Evolutionary conservation across 1,140 invertebrate genomes (phyloP).

Genomic region (Dendrolimus punctatus): DNA sequence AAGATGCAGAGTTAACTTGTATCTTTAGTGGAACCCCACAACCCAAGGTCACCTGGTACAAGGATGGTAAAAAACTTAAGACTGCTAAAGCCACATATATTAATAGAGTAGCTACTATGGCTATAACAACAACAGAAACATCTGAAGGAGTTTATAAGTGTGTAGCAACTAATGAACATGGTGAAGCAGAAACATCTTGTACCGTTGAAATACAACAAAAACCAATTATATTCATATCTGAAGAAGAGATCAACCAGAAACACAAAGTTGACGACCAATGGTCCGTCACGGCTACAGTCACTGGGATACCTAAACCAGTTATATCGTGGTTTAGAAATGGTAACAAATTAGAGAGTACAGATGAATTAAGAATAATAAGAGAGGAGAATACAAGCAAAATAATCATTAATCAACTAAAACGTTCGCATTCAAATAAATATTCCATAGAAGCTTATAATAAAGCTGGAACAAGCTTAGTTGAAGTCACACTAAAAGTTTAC

Average conservation of each 20-base stretch:
- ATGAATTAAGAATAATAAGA: conserved; percentile 72
- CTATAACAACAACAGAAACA: conserved; percentile 76
- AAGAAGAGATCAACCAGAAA: conserved; percentile 75
- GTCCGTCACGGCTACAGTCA: conserved; percentile 74
- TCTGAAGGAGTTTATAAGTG: conserved; percentile 81
- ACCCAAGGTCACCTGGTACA: conserved; percentile 88
- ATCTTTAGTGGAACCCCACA: conserved; percentile 86
- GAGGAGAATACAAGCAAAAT: conserved; percentile 75
- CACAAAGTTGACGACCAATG: conserved; percentile 75
- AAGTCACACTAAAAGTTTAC: conserved; percentile 85
- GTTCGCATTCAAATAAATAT: conserved; percentile 78
- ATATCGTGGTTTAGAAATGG: conserved; percentile 79
- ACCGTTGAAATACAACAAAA: conserved; percentile 78
- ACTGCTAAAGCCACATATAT: conserved; percentile 77
- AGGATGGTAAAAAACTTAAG: conserved; percentile 73
- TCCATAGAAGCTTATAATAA: conserved; percentile 78
- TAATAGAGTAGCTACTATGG: conserved; percentile 82
- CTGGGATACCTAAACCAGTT: conserved; percentile 79
- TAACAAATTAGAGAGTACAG: conserved; percentile 61
- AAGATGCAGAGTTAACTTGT: conserved; percentile 79
- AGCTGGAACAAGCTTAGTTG: conserved; percentile 79
- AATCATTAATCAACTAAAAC: conserved; percentile 74
- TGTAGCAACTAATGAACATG: conserved; percentile 81
- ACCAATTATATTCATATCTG: conserved; percentile 76
- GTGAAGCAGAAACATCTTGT: conserved; percentile 80